Conservation (phyloP, 2,797 vertebrate species). For the Tenualosa ilisha region DNA sequence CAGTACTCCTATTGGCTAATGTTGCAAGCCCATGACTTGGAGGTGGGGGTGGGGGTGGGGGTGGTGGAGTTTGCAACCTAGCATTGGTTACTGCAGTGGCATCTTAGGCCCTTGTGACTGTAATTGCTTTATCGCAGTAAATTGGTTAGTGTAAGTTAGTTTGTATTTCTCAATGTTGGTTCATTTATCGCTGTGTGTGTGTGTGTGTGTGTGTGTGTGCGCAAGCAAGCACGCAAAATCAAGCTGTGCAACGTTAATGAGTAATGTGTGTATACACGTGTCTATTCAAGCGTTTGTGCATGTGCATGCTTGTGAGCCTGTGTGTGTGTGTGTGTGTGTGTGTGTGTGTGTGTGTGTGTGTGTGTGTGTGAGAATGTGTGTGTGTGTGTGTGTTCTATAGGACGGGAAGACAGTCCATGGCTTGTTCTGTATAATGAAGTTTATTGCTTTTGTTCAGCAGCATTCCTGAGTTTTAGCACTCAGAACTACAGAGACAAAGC, state of each 20-base stretch:
- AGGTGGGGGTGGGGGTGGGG: background rate
- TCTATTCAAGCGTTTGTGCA: background rate
- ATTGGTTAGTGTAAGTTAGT: background rate
- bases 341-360: no score
- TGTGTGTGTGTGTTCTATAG: background rate
- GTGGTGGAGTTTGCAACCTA: background rate
- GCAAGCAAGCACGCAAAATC: no score
- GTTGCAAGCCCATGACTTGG: background rate
- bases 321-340: background rate
- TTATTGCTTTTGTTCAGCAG: constrained; percentile 11
- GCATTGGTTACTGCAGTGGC: background rate
- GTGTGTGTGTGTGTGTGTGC: background rate
- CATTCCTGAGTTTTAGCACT: background rate
- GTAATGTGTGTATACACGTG: background rate
- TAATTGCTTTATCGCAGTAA: background rate
- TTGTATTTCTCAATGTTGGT: background rate
- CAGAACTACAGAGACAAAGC: constrained; percentile 3
- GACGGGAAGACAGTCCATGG: background rate
- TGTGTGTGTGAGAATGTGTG: no score
- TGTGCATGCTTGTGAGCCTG: background rate
- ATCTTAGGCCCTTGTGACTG: background rate
- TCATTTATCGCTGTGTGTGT: background rate
- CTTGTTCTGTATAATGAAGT: constrained; percentile 17
- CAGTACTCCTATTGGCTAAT: background rate
- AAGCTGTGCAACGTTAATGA: no score